Evolutionary conservation across 1,140 invertebrate species (phyloP).

Genomic region (Brachionus paranguensis): DNA sequence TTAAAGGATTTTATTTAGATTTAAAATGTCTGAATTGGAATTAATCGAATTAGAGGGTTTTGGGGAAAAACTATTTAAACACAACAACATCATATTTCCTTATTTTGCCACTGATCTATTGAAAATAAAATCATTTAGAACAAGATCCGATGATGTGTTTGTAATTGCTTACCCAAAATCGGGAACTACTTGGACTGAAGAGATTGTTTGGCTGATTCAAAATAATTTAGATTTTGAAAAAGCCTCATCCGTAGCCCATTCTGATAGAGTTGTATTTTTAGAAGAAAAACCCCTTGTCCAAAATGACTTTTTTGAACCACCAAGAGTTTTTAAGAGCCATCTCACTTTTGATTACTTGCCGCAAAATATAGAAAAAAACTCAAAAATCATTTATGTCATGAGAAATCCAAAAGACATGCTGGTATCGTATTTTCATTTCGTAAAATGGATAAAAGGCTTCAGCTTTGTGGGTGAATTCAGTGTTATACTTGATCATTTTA

Average conservation of each 20-base stretch:
- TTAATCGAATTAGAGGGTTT: not conserved
- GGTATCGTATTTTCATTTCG: not conserved
- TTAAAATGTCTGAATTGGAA: not conserved
- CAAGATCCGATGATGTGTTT: not conserved
- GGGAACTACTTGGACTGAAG: conserved; percentile 15
- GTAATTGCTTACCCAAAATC: conserved; percentile 10
- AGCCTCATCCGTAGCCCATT: not conserved
- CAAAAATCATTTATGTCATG: not conserved
- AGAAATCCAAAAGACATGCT: conserved; percentile 25
- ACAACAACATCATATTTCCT: not conserved
- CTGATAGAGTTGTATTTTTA: conserved; percentile 15
- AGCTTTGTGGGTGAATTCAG: not conserved
- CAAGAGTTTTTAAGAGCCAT: not conserved
- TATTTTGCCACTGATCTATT: not conserved
- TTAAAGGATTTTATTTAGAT: not conserved
- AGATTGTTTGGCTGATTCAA: not conserved
- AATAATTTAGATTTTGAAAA: conserved; percentile 25
- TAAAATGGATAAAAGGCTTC: not conserved
- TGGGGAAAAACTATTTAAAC: not conserved
- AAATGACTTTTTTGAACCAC: not conserved
- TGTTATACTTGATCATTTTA: not conserved
- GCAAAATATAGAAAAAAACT: not conserved
- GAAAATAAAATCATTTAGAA: not conserved
- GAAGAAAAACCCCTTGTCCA: not conserved
- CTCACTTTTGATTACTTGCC: not conserved